phyloP scores from a whole-genome alignment of 2,113 vertebrate species.

The Heloderma charlesbogerti region DNA sequence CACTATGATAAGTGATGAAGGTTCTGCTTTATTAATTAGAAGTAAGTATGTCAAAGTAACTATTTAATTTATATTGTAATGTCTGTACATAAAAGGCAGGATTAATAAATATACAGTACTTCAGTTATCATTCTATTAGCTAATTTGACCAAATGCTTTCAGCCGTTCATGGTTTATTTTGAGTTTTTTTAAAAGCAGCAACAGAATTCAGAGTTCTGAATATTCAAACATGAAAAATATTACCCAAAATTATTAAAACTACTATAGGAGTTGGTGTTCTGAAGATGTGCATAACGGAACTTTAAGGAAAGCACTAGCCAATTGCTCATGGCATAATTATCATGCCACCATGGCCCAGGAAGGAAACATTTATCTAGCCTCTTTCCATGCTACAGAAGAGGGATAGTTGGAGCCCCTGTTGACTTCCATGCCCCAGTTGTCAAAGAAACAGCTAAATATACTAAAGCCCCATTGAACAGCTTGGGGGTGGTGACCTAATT shows the following conservation, averaged over 20 bases:
- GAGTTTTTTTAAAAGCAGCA: not conserved
- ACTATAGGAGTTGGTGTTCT: not conserved
- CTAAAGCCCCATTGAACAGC: not conserved
- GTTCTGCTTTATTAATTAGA: slow-evolving; percentile 43
- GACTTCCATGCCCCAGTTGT: not conserved
- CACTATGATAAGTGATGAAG: slow-evolving; percentile 30
- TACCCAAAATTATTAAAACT: not conserved
- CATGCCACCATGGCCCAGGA: not conserved
- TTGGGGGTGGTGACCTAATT: not conserved
- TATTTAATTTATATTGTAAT: slow-evolving; percentile 44
- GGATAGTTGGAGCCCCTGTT: not conserved
- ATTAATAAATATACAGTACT: slow-evolving; percentile 1
- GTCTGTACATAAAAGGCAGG: slow-evolving; percentile 46
- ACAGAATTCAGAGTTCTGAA: not conserved
- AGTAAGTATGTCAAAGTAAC: slow-evolving; percentile 26
- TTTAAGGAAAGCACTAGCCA: not conserved
- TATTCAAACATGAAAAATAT: not conserved
- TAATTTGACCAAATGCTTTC: not conserved
- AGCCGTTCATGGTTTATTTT: not conserved
- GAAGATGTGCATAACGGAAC: not conserved
- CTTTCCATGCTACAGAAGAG: not conserved
- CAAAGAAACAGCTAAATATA: not conserved
- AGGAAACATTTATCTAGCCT: not conserved
- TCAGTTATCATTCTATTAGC: not conserved
- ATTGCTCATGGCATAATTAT: not conserved